Percentiles rank a stretch among this genome's conserved stretches.
Evolutionary conservation across 1,140 invertebrate species (phyloP).

Genomic region (Caenorhabditis inopinata): DNA sequence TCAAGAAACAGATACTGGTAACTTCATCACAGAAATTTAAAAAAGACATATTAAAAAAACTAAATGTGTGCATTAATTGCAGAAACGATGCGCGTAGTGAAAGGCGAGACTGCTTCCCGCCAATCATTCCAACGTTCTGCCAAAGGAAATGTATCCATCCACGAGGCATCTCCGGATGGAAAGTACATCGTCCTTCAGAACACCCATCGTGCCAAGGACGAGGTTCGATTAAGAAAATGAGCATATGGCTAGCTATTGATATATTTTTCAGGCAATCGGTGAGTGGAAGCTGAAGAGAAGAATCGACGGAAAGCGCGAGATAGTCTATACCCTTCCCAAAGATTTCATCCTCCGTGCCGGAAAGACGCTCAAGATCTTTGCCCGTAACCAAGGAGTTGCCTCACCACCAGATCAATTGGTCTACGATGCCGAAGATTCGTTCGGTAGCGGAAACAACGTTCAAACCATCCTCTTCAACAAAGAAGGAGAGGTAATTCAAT

Average conservation of each 20-base stretch:
- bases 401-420: constrained; percentile 62
- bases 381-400: constrained; percentile 63
- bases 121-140: constrained; percentile 70
- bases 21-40: too few relatives aligned
- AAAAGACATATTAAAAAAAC: too few relatives aligned
- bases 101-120: constrained; percentile 69
- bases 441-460: constrained; percentile 63
- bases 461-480: constrained; percentile 65
- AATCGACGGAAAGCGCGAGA: constrained; percentile 65
- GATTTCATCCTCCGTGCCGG: constrained; percentile 61
- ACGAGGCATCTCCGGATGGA: constrained; percentile 66
- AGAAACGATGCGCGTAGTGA: constrained; percentile 67
- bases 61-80: constrained; percentile 8
- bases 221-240: background rate
- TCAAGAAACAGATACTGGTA: constrained; percentile 60
- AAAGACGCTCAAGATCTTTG: constrained; percentile 62
- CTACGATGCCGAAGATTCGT: constrained; percentile 65
- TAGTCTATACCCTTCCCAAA: constrained; percentile 63
- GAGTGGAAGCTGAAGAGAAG: constrained; percentile 65
- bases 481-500: constrained; percentile 57
- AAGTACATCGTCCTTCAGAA: constrained; percentile 64
- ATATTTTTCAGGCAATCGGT: constrained; percentile 49
- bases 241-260: background rate
- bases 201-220: constrained; percentile 64
- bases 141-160: constrained; percentile 67